A percentile compares a stretch with the other conserved stretches of the same genome.
Evolutionary conservation across 2,888 invertebrate genomes (phyloP).

Genomic region (Cryptops parisi): DNA sequence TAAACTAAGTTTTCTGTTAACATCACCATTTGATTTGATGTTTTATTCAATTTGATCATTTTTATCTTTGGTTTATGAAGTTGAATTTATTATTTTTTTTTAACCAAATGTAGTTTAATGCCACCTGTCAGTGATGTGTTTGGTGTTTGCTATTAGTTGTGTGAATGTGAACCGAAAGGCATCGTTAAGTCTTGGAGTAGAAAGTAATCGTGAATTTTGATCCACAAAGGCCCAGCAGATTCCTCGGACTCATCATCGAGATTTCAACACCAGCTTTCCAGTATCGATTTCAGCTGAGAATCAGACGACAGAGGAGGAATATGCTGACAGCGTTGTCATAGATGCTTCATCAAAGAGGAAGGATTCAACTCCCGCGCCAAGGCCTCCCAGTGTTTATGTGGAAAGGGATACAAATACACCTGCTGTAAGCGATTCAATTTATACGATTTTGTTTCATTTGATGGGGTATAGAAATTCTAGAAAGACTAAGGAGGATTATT

Average conservation of each 20-base stretch:
- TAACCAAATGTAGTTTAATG: not conserved
- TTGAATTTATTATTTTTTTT: not conserved
- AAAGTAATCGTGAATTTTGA: no score
- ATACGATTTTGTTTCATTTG: no score
- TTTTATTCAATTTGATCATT: not conserved
- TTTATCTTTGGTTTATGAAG: not conserved
- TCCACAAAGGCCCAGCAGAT: slow-evolving; percentile 17
- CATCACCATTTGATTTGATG: not conserved
- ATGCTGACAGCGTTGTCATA: slow-evolving; percentile 1
- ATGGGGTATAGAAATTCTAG: no score
- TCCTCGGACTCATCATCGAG: slow-evolving; percentile 15
- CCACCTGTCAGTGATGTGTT: no score
- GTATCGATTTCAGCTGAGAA: slow-evolving; percentile 4
- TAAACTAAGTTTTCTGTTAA: no score
- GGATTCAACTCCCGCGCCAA: slow-evolving; percentile 1
- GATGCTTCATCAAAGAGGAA: slow-evolving; percentile 6
- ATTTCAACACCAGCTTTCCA: not conserved
- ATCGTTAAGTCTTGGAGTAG: no score
- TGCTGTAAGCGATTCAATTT: no score
- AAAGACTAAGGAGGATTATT: no score
- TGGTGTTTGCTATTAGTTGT: no score
- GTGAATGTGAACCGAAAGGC: no score
- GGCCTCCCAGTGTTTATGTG: slow-evolving; percentile 9
- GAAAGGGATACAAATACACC: slow-evolving; percentile 9
- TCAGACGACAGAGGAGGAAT: slow-evolving; percentile 4